Base-by-base conservation (phyloP, 2,113 vertebrate species). In the Asarcornis scutulata region DNA sequence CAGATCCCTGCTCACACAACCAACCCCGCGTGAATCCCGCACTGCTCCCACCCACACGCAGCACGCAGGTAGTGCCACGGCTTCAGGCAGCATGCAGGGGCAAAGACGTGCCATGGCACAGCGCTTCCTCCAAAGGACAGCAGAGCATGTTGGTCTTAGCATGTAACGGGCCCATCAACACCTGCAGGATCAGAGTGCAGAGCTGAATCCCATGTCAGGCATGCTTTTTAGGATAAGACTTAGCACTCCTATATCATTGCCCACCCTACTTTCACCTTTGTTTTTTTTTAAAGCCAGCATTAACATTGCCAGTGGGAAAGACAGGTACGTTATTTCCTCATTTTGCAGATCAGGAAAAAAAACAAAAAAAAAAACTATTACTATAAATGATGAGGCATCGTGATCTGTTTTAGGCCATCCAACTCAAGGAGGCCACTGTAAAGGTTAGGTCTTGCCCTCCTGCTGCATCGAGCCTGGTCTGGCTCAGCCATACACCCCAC, bases 11-110 rank as follows among this genome's bases (percentile, higher is more conserved):
- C 96, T 88, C 84, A 74, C 79, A 75, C 85, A 67, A 66, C 44
- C 92, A 86, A 81, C 82, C 79, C 85, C 60, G 59, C 79, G 85
- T 87, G 79, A 94, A 83, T 92, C 72, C 63, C 62, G 50, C 46
- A 17, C 75, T 63, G 78, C 52, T 91, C 64, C 86, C 75, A 67
- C 89, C 44, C 87, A 71, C 89, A 27, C 36, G 13, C 29, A 42
- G 78, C 60, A 63, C 60, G 63, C 62, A 27, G 66, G 89, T 66
- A 87, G n/a, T 69, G 62, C 88, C 69, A 32, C 1, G 15, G 55
- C 95, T 89, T 83, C 88, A 69, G 55, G 68, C 91, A 87, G 26
- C 52, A n/a, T 0, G 1, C 1, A 52, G 34, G 25, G 86, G 73
- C 86, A n/a, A 21, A 60, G 56, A 58, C 27, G 36, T 59, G 67